Percentiles rank a stretch among this genome's conserved stretches.
phyloP scores from a whole-genome alignment of 2,888 invertebrate species.

The Tetanocera ferruginea region DNA sequence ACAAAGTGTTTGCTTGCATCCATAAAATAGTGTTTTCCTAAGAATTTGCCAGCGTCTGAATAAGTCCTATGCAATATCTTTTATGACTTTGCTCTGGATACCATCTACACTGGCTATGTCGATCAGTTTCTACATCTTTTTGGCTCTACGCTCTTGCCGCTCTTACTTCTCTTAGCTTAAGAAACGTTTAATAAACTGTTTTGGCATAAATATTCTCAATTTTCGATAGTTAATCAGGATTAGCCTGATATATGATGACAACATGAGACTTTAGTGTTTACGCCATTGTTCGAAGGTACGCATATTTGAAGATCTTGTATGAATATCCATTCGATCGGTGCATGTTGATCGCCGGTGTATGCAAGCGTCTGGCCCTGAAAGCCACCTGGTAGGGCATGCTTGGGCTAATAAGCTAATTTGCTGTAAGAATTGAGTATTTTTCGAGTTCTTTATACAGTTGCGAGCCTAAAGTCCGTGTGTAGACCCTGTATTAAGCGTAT shows the following conservation, averaged over 20 bases:
- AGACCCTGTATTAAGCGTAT: too few species aligned
- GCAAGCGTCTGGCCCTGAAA: background rate
- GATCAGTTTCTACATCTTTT: background rate
- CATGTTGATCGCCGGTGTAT: constrained; percentile 3
- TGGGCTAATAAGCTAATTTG: constrained; percentile 32
- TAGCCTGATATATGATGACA: constrained; percentile 64
- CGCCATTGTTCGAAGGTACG: constrained; percentile 23
- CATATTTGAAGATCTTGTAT: background rate
- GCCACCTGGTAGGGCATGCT: constrained; percentile 25
- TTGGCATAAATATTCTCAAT: constrained; percentile 49
- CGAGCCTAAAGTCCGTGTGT: too few species aligned
- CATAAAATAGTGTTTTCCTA: constrained; percentile 35
- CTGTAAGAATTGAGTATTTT: constrained; percentile 27
- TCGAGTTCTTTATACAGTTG: too few species aligned
- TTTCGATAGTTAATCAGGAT: constrained; percentile 62
- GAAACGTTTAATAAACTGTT: constrained; percentile 45
- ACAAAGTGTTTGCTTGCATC: constrained; percentile 24
- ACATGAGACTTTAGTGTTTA: constrained; percentile 52
- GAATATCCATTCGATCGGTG: background rate
- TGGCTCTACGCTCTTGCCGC: background rate
- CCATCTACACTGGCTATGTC: constrained; percentile 7
- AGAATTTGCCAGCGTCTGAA: constrained; percentile 16
- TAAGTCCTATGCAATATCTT: constrained; percentile 6
- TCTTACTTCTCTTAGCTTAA: too few species aligned
- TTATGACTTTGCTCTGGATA: constrained; percentile 36